Base-by-base conservation (phyloP, 2,888 invertebrate genomes). In the Anagyrus pseudococci region DNA sequence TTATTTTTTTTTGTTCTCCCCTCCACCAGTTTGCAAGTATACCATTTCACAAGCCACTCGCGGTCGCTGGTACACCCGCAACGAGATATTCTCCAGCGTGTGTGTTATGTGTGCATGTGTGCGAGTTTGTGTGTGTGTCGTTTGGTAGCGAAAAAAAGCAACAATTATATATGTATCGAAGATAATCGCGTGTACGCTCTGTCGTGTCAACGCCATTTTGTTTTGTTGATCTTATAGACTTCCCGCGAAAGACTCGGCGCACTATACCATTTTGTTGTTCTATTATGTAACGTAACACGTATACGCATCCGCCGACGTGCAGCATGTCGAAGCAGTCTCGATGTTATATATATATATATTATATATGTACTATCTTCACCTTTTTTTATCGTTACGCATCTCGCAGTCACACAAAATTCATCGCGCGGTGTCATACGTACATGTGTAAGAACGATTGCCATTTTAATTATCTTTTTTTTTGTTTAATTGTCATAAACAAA, bases 331-430 rank as follows among this genome's bases (percentile, higher is more conserved):
- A 2, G 8, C 33, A 10, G 33, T 37, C 33, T 37, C 13, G 15
- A 37, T 15, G 33, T 37, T 23, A 23, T 46, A 22, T 46, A 46
- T 13, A 33, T 19, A 23, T 20, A 37, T 15, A 20, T 66, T 69
- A 37, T 23, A 23, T 48, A 26, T 26, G n/a, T n/a, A n/a, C n/a
- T n/a, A n/a, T n/a, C n/a, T n/a, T n/a, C n/a, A n/a, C n/a, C n/a
- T n/a, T n/a, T n/a, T n/a, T n/a, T n/a, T n/a, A n/a, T n/a, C n/a
- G n/a, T n/a, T n/a, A n/a, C n/a, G 15, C 15, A 72, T 72, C 74
- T 76, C 75, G 76, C 76, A 76, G 75, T 76, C 77, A 75, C 71
- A 75, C 71, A 74, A 77, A 77, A 77, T 77, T 69, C 74, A 70
- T 73, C 73, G 74, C 74, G 73, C 73, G 75, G 71, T 72, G 73